A percentile compares a stretch with the other conserved stretches of the same genome.
Evolutionary conservation across 2,797 vertebrate genomes (phyloP).

Genomic region (Hapalemur alaotrensis): DNA sequence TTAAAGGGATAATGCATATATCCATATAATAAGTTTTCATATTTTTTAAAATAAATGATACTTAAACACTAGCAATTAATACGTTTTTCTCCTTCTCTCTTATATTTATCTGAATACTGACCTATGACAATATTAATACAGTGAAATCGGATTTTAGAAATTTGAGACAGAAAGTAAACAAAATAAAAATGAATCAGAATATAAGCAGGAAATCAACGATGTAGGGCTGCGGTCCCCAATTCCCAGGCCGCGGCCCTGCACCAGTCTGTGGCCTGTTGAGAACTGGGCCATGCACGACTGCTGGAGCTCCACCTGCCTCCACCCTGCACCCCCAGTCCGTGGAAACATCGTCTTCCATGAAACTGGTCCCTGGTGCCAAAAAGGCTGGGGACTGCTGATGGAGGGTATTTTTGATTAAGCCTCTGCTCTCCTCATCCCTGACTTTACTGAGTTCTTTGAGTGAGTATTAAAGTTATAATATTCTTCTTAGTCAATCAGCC

Average conservation of each 20-base stretch:
- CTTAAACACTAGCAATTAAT: background rate
- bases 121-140: background rate
- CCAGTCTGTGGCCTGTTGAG: too few relatives aligned
- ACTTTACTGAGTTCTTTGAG: background rate
- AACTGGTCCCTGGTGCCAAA: too few relatives aligned
- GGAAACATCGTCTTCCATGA: too few relatives aligned
- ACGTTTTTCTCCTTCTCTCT: background rate
- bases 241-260: too few relatives aligned
- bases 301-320: too few relatives aligned
- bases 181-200: background rate
- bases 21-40: background rate
- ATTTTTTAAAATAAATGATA: background rate
- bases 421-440: background rate
- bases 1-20: background rate
- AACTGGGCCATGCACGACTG: fast-evolving
- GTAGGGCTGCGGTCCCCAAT: too few relatives aligned
- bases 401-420: background rate
- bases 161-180: background rate
- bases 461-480: background rate
- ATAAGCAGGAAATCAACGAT: background rate
- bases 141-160: background rate
- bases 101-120: background rate
- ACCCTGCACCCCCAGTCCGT: too few relatives aligned
- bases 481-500: background rate
- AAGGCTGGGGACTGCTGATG: too few relatives aligned